These are phyloP conservation scores for Brachystomella parvula DNA, from an alignment of 1,140 invertebrate species.

Conservation along the genomic window DNA sequence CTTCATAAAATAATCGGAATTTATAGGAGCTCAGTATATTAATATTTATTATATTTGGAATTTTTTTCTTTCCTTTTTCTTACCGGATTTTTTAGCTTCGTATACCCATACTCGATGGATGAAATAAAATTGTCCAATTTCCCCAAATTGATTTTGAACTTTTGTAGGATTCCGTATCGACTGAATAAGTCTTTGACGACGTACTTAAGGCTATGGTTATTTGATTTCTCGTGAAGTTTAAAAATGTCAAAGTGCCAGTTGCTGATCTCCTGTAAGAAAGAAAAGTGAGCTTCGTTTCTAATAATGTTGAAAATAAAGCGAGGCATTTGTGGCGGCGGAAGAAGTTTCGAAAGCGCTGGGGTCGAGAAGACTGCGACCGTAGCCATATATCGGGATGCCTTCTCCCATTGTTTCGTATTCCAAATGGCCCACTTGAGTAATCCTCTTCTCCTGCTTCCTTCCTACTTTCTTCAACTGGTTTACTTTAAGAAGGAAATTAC, in stretches of 20 bases:
- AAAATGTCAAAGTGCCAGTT: slow-evolving; percentile 96
- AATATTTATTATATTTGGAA: too few species aligned
- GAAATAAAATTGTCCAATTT: slow-evolving; percentile 65
- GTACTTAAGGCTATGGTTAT: slow-evolving; percentile 59
- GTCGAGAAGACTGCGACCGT: neutral
- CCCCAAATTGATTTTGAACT: slow-evolving; percentile 57
- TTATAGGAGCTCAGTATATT: too few species aligned
- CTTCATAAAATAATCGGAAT: too few species aligned
- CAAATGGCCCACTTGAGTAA: neutral
- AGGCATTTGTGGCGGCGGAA: neutral
- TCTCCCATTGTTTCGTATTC: neutral
- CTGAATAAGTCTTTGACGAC: slow-evolving; percentile 89
- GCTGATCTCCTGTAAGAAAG: slow-evolving; percentile 63
- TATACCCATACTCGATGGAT: slow-evolving; percentile 71
- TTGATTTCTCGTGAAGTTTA: slow-evolving; percentile 70
- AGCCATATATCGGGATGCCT: neutral
- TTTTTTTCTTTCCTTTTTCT: too few species aligned
- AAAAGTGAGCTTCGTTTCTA: neutral
- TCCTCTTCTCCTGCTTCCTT: neutral
- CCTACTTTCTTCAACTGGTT: neutral
- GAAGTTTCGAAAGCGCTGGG: neutral
- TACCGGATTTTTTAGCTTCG: slow-evolving; percentile 79
- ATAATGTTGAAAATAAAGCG: neutral
- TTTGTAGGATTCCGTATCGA: slow-evolving; percentile 89
- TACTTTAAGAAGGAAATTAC: neutral